phyloP scores from a whole-genome alignment of 2,113 vertebrate genomes.

The Thryonomys swinderianus region DNA sequence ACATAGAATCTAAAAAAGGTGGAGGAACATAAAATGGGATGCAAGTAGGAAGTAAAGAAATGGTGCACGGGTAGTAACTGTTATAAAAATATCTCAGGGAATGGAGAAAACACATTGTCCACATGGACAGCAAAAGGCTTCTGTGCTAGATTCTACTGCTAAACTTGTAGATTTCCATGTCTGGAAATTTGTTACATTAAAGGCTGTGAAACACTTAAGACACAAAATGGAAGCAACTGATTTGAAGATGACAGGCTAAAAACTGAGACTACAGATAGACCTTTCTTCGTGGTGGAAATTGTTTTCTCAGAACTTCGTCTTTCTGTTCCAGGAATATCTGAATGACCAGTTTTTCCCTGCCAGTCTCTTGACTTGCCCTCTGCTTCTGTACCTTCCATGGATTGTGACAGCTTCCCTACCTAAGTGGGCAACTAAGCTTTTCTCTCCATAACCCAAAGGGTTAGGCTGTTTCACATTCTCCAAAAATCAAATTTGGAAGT shows the following conservation, averaged over 20 bases:
- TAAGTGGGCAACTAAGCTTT: neutral
- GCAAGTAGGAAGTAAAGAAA: neutral
- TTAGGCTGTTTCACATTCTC: neutral
- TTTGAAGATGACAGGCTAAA: neutral
- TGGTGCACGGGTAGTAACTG: neutral
- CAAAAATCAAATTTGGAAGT: neutral
- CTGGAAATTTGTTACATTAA: neutral
- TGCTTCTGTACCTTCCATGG: neutral
- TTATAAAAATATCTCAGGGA: neutral
- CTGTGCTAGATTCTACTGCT: neutral
- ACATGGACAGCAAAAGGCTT: rapidly evolving
- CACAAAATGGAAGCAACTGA: neutral
- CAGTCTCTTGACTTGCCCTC: neutral
- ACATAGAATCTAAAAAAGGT: neutral
- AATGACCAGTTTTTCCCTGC: rapidly evolving
- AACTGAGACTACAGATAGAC: neutral
- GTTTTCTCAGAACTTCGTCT: neutral
- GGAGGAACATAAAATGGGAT: neutral
- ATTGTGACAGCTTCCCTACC: neutral
- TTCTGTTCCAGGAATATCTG: neutral
- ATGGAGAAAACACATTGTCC: neutral
- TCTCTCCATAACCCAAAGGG: neutral
- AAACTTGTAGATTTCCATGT: neutral
- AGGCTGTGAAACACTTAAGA: neutral
- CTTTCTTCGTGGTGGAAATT: rapidly evolving